Conservation (phyloP, 2,113 vertebrate genomes). For the Eptesicus fuscus region DNA sequence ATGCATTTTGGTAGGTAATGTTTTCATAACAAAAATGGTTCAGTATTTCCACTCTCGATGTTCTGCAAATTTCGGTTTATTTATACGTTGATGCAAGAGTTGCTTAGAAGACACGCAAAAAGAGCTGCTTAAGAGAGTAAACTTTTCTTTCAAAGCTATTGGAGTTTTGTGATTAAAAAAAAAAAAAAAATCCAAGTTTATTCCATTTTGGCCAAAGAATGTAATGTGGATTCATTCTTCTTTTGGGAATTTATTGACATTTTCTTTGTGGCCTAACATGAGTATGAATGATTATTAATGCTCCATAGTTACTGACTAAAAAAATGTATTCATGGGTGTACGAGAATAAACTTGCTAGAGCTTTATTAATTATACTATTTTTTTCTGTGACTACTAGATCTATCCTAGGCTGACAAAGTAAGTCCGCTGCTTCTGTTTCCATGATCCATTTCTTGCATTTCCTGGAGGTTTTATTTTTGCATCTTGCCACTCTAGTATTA, state of each 20-base stretch:
- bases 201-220: not conserved
- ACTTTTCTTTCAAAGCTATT: not conserved
- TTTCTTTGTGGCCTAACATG: not conserved
- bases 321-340: not conserved
- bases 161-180: not conserved
- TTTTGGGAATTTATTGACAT: not conserved
- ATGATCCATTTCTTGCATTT: not conserved
- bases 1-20: not conserved
- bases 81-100: not conserved
- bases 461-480: not conserved
- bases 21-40: not conserved
- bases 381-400: not conserved
- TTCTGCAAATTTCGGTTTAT: not conserved
- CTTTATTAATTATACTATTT: not conserved
- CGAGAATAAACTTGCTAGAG: not conserved
- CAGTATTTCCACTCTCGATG: not conserved
- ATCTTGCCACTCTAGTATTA: not conserved
- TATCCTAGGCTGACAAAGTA: not conserved
- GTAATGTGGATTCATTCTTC: not conserved
- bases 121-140: not conserved
- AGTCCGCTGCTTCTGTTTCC: not conserved
- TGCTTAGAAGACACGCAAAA: not conserved
- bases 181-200: not conserved
- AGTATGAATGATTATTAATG: not conserved
- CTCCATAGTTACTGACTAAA: not conserved